phyloP scores from a whole-genome alignment of 2,797 vertebrate genomes.

The Ceyx erithaca region DNA sequence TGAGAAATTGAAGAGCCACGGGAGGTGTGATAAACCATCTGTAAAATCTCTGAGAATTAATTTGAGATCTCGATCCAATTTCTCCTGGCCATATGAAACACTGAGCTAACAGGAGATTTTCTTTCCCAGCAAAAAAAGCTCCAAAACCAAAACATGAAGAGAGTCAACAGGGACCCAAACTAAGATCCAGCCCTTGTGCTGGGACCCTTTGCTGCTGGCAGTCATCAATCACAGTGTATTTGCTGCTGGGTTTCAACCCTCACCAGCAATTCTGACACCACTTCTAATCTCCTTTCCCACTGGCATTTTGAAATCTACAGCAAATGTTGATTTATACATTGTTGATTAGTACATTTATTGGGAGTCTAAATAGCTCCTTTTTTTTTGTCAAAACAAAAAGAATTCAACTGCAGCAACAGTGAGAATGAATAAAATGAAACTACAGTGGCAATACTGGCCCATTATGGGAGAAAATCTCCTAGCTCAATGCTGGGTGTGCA shows the following conservation, averaged over 20 bases:
- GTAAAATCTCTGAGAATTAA: slow-evolving; percentile 54
- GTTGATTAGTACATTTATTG: background rate
- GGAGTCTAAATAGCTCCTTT: background rate
- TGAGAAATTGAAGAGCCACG: slow-evolving; percentile 29
- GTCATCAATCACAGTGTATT: background rate
- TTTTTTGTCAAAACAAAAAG: background rate
- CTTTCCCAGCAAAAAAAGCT: background rate
- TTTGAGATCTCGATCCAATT: slow-evolving; percentile 22
- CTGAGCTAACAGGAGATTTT: background rate
- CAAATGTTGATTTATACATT: background rate
- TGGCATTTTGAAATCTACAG: background rate
- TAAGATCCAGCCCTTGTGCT: background rate
- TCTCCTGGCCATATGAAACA: background rate
- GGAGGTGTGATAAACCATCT: slow-evolving; percentile 54
- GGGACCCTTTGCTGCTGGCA: background rate
- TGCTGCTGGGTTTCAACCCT: background rate
- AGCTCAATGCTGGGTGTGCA: background rate
- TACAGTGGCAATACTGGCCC: background rate
- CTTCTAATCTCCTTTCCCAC: background rate
- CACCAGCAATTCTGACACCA: background rate
- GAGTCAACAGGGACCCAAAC: background rate
- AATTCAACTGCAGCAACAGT: background rate
- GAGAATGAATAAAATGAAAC: background rate
- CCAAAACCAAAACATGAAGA: background rate
- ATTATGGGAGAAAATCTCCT: background rate